Evolutionary conservation across 30 jellyfish, hydroid and myxozoan species (phyloP), one percentile per base, ranked within the genome.

Genomic region (Catostylus mosaicus): DNA sequence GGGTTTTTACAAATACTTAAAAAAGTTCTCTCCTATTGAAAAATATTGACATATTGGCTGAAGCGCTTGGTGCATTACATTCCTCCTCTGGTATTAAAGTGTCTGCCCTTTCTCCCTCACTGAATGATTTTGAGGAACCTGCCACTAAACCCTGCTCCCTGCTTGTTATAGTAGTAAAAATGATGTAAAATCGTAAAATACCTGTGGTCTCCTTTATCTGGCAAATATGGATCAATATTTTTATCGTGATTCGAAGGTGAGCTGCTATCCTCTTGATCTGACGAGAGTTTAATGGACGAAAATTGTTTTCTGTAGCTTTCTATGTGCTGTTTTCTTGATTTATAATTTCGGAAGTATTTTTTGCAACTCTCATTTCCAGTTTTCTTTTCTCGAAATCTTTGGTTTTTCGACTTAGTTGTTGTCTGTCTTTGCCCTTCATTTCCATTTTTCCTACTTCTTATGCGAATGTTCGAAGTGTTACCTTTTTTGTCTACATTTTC

Each of bases 171-270:
- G n/a, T n/a, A n/a, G n/a, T n/a, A n/a, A n/a, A n/a, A n/a, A n/a
- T n/a, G n/a, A n/a, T n/a, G n/a, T n/a, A n/a, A n/a, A n/a, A n/a
- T n/a, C n/a, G n/a, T n/a, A n/a, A n/a, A n/a, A n/a, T 50, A 80
- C 90, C 77, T 51, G 1, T 65, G 73, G 35, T 80, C 83, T 18
- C 77, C 77, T 43, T 51, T 80, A 10, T 47, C 48, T 24, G 77
- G 90, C 83, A 80, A 11, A 65, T 80, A 80, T 5, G 90, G 90
- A 29, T 80, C 90, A 5, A 80, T n/a, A 11, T 1, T 16, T 23
- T 59, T 59, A 30, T 76, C 67, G 18, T 30, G 27, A 11, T 2
- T 27, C 35, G 18, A 2, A 1, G 54, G 3, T 14, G 52, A 9
- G 8, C 19, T 35, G 66, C 65, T 19, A 23, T 50, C 59, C 22